Base-by-base conservation (phyloP, 2,888 invertebrate species). In the Resseliella maxima region DNA sequence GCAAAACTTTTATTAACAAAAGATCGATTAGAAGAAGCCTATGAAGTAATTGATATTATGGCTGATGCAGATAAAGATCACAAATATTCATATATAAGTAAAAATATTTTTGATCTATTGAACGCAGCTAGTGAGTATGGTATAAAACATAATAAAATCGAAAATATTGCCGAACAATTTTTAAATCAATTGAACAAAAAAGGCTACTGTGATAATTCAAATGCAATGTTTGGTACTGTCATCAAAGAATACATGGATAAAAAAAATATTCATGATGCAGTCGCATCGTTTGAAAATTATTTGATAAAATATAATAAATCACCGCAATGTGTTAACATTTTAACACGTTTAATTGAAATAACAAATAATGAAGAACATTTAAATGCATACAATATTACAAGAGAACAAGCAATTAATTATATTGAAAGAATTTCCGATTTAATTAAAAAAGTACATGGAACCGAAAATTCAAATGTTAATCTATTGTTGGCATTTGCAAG, bases 301-400 rank as follows among this genome's bases (percentile, higher is more conserved):
- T 92, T 92, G 0, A 89, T 90, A 0, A 91, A 92, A 81, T 93
- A 94, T 89, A 92, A 92, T 86, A 93, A 92, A 88, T 94, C 94
- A 0, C 95, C 95, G 0, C 89, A 94, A 15, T 94, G 94, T 88
- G 93, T 94, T 88, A 94, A 94, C 89, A 87, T 95, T 0, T 89
- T 94, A 3, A 87, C 88, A n/a, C 88, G 90, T 86, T 87, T 92
- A 59, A 89, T 92, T 59, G 89, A 90, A 72, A 85, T 91, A 0
- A 89, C 89, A 86, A 91, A 91, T 86, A 88, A 87, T 1, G 87
- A 87, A 31, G n/a, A n/a, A n/a, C n/a, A n/a, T n/a, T n/a, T n/a
- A 1, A 36, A 88, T 12, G 83, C 88, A 15, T 89, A 88, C 46
- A 87, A 88, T 0, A 86, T 89, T 0, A 88, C 87, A 0, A 86